Conservation (phyloP, 2,113 vertebrate species). For the Rostratula benghalensis region DNA sequence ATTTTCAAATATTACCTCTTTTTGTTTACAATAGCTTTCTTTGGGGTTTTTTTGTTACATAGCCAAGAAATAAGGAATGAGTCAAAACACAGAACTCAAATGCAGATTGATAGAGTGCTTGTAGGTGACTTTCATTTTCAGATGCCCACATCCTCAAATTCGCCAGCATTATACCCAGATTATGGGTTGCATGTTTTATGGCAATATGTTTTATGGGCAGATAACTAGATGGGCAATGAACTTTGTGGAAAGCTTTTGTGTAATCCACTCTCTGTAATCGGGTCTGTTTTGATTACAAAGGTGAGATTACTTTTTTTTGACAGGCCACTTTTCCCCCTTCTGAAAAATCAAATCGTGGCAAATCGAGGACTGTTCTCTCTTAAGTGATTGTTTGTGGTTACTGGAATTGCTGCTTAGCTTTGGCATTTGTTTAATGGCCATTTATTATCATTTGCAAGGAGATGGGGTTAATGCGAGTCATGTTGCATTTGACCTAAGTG, state of each 20-base stretch:
- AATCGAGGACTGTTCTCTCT: not conserved
- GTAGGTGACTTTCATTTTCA: not conserved
- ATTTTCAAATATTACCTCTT: not conserved
- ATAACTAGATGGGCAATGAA: constrained; percentile 26
- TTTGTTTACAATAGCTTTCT: not conserved
- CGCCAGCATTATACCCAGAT: not conserved
- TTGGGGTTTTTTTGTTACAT: not conserved
- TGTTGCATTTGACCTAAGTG: not conserved
- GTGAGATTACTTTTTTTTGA: not conserved
- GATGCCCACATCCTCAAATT: not conserved
- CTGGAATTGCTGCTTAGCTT: not conserved
- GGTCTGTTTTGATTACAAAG: constrained; percentile 34
- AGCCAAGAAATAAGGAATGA: not conserved
- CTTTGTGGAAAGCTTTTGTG: not conserved
- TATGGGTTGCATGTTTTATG: not conserved
- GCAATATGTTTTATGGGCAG: too few relatives aligned
- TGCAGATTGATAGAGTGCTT: not conserved
- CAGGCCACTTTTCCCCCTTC: not conserved
- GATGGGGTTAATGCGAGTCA: not conserved
- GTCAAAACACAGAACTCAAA: not conserved
- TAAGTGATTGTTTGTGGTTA: not conserved
- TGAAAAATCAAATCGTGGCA: too few relatives aligned
- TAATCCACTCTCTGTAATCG: not conserved
- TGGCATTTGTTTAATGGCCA: not conserved
- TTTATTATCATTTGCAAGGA: not conserved